A percentile compares a stretch with the other conserved stretches of the same genome.
Evolutionary conservation across 2,888 invertebrate genomes (phyloP).

Genomic region (Tryphoninae sp.): DNA sequence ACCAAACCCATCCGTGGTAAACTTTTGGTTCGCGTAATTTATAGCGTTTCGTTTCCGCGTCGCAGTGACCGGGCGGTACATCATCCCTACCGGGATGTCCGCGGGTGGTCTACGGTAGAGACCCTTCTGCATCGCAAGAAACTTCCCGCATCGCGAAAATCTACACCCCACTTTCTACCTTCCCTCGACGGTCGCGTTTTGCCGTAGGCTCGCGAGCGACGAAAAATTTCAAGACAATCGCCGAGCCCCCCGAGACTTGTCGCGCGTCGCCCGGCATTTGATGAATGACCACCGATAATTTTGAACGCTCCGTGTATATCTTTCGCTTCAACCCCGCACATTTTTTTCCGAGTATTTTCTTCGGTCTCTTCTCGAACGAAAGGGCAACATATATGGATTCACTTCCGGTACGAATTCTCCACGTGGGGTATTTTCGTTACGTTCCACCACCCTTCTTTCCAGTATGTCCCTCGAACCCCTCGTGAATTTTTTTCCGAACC

Average conservation of each 20-base stretch:
- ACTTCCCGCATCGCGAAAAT: slow-evolving; percentile 59
- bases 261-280: slow-evolving; percentile 71
- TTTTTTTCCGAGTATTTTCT: slow-evolving; percentile 37
- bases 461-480: slow-evolving; percentile 47
- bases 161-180: slow-evolving; percentile 46
- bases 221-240: slow-evolving; percentile 79
- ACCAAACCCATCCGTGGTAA: neutral
- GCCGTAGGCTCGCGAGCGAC: slow-evolving; percentile 63
- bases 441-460: slow-evolving; percentile 34
- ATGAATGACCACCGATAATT: slow-evolving; percentile 77
- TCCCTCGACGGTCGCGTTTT: slow-evolving; percentile 16
- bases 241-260: slow-evolving; percentile 58
- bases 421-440: slow-evolving; percentile 47
- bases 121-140: slow-evolving; percentile 35
- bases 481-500: slow-evolving; percentile 20
- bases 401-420: slow-evolving; percentile 65
- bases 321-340: slow-evolving; percentile 45
- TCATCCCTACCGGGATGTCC: slow-evolving; percentile 68
- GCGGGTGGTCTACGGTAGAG: slow-evolving; percentile 66
- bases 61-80: slow-evolving; percentile 73
- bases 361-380: slow-evolving; percentile 22
- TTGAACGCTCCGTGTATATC: slow-evolving; percentile 69
- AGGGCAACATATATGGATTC: slow-evolving; percentile 66
- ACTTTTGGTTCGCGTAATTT: slow-evolving; percentile 72
- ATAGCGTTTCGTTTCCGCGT: slow-evolving; percentile 79